These are phyloP conservation scores for Sebastes fasciatus DNA, from an alignment of 2,113 vertebrate genomes.

Conservation along the genomic window DNA sequence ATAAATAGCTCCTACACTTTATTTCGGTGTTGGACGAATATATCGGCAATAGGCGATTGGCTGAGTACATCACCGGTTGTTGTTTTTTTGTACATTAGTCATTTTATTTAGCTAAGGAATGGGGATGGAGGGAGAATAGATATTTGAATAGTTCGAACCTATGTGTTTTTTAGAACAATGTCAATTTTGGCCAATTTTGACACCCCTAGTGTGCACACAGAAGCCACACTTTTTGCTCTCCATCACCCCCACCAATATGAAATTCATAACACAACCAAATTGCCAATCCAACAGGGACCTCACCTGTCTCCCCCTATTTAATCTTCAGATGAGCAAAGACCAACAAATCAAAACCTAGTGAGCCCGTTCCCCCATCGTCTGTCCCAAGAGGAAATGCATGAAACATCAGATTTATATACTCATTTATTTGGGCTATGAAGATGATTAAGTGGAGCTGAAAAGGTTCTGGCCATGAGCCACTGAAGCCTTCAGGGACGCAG, in stretches of 20 bases:
- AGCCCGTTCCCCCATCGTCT: slow-evolving; percentile 17
- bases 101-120: no score
- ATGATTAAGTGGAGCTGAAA: slow-evolving; percentile 67
- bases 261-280: slow-evolving; percentile 23
- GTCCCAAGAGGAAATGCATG: slow-evolving; percentile 62
- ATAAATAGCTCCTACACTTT: no score
- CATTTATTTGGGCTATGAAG: slow-evolving; percentile 67
- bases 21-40: no score
- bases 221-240: not conserved
- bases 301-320: slow-evolving; percentile 36
- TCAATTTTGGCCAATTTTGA: no score
- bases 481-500: slow-evolving; percentile 44
- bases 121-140: no score
- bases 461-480: slow-evolving; percentile 54
- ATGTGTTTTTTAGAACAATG: no score
- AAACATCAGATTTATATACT: slow-evolving; percentile 60
- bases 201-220: not conserved
- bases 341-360: slow-evolving; percentile 46
- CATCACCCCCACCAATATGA: not conserved
- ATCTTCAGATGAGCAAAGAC: slow-evolving; percentile 30
- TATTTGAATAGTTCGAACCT: no score
- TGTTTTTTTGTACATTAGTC: no score
- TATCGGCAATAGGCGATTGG: no score
- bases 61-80: no score
- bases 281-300: not conserved